Percentiles rank a stretch among this genome's conserved stretches.
phyloP scores from a whole-genome alignment of 2,888 invertebrate species.

The Sesamia inferens region DNA sequence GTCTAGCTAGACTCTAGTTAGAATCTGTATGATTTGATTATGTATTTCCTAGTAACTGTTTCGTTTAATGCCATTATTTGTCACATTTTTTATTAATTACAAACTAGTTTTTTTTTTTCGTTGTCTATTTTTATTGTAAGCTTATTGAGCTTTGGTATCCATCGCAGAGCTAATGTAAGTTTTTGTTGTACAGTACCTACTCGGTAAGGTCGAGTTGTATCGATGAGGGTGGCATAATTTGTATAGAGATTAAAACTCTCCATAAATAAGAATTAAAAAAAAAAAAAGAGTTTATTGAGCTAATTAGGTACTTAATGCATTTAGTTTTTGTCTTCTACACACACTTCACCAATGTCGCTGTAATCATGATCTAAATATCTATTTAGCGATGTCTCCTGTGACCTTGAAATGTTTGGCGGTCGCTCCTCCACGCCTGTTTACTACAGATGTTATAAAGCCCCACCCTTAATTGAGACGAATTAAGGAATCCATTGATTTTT shows the following conservation, averaged over 20 bases:
- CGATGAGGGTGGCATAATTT: too few species aligned
- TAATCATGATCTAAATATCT: background rate
- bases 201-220: too few species aligned
- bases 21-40: background rate
- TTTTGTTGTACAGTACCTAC: too few species aligned
- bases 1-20: background rate
- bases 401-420: slow-evolving; percentile 33
- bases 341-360: background rate
- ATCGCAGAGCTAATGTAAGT: too few species aligned
- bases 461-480: background rate
- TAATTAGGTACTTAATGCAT: background rate
- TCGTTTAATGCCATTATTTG: background rate
- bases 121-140: background rate
- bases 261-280: too few species aligned
- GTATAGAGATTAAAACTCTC: too few species aligned
- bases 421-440: background rate
- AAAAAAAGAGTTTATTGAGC: background rate
- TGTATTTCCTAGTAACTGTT: background rate
- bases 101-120: background rate
- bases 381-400: background rate
- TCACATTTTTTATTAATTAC: background rate
- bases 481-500: background rate
- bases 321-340: background rate
- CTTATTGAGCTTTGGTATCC: background rate
- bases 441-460: background rate